Base-by-base conservation (phyloP, 2,888 invertebrate species). In the Leptothorax acervorum region DNA sequence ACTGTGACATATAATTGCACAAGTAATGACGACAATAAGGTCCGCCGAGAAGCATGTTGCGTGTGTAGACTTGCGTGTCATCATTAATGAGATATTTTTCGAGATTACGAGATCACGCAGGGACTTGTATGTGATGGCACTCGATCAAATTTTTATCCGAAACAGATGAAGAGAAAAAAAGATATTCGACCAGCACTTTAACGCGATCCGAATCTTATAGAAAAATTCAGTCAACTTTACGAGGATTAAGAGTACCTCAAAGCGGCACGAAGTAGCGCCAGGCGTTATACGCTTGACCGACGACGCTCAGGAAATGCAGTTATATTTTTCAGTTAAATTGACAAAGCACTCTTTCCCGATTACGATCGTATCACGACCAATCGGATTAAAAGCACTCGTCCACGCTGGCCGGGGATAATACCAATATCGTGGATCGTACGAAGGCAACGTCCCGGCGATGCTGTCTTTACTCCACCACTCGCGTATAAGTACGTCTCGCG, bases 21-120 rank as follows among this genome's bases (percentile, higher is more conserved):
- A 60, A 48, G 73, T 81, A 81, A 81, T 81, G 79, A 73, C 79
- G 79, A 81, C 73, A 81, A 81, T 81, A 81, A 81, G 45, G n/a
- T 60, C 35, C 5, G 35, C 35, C 35, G 15, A 45, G 23, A 57
- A 60, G 39, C 28, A 55, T 28, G 6, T 78, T 68, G 68, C 53
- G 55, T 78, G 42, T 53, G 28, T 68, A 42, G 31, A 55, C 6
- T n/a, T 55, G 55, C 78, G 55, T 70, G 28, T 57, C 3, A 57
- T 39, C 9, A 23, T 45, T 45, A 35, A 60, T 81, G 71, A 73
- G 60, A 39, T 78, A 78, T 68, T 68, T 68, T 68, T 70, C 53
- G 35, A 74, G 9, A 55, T 23, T n/a, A 23, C 28, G 60, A 74
- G 39, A 62, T 45, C n/a, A 76, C 6, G 31, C 12, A 55, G n/a